These are phyloP conservation scores for Trichoplusia ni DNA, from an alignment of 1,140 invertebrate genomes.

Conservation along the genomic window DNA sequence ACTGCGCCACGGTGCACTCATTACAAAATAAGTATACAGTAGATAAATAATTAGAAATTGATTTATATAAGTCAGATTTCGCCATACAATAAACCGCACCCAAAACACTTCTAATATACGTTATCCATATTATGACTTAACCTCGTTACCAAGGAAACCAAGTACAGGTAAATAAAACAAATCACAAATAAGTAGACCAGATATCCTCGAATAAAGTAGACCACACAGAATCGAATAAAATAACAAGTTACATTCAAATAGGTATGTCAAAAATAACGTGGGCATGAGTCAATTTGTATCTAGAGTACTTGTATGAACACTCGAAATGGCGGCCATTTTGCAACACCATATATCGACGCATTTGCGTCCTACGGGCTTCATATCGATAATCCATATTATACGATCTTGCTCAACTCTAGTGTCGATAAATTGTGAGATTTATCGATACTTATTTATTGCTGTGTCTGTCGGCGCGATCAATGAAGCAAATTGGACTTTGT, in stretches of 20 bases:
- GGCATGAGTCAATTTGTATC: not conserved
- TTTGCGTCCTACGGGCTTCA: not conserved
- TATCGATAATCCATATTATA: not conserved
- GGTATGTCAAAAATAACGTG: slow-evolving; percentile 10
- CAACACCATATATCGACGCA: slow-evolving; percentile 1
- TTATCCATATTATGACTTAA: too few relatives aligned
- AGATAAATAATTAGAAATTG: too few relatives aligned
- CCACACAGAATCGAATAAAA: not conserved
- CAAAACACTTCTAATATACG: too few relatives aligned
- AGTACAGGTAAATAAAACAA: too few relatives aligned
- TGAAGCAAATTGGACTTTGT: too few relatives aligned
- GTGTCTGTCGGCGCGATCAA: not conserved
- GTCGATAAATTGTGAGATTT: not conserved
- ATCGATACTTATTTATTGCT: slow-evolving; percentile 3
- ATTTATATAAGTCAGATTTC: too few relatives aligned
- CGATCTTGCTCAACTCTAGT: slow-evolving; percentile 1
- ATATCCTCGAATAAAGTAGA: too few relatives aligned
- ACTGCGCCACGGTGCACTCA: too few relatives aligned
- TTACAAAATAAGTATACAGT: too few relatives aligned
- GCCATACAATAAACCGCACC: too few relatives aligned
- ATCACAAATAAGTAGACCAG: too few relatives aligned
- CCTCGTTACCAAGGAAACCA: too few relatives aligned
- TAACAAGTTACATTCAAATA: not conserved
- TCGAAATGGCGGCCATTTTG: not conserved
- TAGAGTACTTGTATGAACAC: not conserved